phyloP scores from a whole-genome alignment of 2,888 invertebrate species.

The Dynastes maya region DNA sequence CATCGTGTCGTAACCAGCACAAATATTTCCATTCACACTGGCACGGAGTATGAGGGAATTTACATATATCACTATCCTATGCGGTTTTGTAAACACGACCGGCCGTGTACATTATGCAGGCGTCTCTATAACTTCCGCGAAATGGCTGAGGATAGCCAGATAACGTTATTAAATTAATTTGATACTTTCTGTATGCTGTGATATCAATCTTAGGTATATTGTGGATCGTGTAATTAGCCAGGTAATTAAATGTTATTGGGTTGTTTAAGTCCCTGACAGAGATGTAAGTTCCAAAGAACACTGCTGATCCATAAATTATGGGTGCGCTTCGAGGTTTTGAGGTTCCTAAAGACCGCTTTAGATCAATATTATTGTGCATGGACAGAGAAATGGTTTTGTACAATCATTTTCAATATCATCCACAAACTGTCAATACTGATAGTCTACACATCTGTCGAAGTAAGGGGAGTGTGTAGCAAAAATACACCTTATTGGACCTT shows the following conservation, averaged over 20 bases:
- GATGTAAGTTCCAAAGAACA: not conserved
- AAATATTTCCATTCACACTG: conserved; percentile 31
- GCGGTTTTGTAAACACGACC: conserved; percentile 37
- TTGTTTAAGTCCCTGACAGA: conserved; percentile 4
- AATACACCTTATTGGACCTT: too few species aligned
- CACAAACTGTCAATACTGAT: too few species aligned
- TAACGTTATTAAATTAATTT: conserved; percentile 47
- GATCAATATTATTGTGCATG: too few species aligned
- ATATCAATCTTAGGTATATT: not conserved
- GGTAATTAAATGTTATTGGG: conserved; percentile 31
- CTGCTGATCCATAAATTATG: too few species aligned
- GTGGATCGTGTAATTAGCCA: conserved; percentile 23
- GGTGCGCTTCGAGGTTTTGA: too few species aligned
- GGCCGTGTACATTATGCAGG: not conserved
- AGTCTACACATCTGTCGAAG: too few species aligned
- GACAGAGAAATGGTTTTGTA: too few species aligned
- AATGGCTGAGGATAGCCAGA: conserved; percentile 40
- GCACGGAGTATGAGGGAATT: conserved; percentile 30
- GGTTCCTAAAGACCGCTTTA: too few species aligned
- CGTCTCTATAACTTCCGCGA: conserved; percentile 11
- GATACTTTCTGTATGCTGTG: conserved; percentile 25
- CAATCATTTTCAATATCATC: too few species aligned
- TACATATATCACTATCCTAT: conserved; percentile 44
- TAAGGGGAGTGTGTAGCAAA: too few species aligned
- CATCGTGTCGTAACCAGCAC: conserved; percentile 22